phyloP scores from a whole-genome alignment of 2,888 invertebrate genomes.

The Polyploca ridens region DNA sequence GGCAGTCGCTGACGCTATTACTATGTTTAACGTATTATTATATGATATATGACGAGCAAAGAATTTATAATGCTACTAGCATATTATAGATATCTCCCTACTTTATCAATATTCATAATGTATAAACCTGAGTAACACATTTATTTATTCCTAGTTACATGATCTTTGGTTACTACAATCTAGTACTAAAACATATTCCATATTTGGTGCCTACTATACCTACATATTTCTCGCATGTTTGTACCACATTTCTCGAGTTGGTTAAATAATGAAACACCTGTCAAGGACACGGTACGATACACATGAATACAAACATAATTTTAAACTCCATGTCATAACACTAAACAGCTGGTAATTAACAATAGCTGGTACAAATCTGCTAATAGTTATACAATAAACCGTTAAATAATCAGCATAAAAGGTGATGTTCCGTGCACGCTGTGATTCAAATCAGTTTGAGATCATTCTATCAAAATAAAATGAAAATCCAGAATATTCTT shows the following conservation, averaged over 20 bases:
- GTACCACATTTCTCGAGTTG: background rate
- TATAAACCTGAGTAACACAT: too few species aligned
- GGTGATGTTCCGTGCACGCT: background rate
- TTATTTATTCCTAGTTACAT: too few species aligned
- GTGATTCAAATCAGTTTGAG: background rate
- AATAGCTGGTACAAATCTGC: background rate
- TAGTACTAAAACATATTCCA: background rate
- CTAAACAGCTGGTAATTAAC: background rate
- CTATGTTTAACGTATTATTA: too few species aligned
- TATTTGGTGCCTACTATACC: background rate
- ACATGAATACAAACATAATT: background rate
- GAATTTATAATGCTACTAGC: too few species aligned
- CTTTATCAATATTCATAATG: too few species aligned
- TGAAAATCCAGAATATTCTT: background rate
- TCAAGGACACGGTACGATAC: constrained; percentile 15
- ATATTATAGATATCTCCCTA: too few species aligned
- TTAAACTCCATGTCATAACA: background rate
- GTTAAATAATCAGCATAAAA: background rate
- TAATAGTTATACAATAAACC: background rate
- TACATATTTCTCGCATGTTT: background rate
- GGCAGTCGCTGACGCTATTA: too few species aligned
- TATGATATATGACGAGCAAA: too few species aligned
- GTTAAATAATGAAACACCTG: background rate
- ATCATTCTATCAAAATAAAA: background rate
- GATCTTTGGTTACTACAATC: too few species aligned